Evolutionary conservation across 1,140 invertebrate species (phyloP), one percentile per base, ranked within the genome.

Genomic region (Hypsibius dujardini): DNA sequence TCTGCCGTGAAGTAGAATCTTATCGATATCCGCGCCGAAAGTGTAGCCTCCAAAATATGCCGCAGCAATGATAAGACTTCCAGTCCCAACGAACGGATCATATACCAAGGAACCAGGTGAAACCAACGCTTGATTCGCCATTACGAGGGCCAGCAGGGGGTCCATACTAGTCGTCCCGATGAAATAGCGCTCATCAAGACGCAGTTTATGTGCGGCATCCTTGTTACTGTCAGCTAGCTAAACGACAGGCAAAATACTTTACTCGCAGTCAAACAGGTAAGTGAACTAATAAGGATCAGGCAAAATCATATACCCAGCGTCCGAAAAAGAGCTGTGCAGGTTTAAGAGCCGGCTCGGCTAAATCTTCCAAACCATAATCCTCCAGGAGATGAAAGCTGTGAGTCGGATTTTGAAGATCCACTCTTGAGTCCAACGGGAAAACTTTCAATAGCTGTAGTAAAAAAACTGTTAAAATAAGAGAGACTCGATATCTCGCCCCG

Each of bases 131-230:
- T 95, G 87, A 82, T 97, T 98, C 0, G 90, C 88, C 92, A 96
- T 95, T 46, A 97, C 80, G 40, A 97, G 79, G 1, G 92, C 88
- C 1, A 97, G 81, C 74, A 90, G 88, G 0, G 93, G 87, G 80
- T 97, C 93, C 94, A 98, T 97, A 76, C 88, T 92, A 0, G 94
- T 98, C 77, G 95, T 97, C 2, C 92, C 92, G 77, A 97, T 95
- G 78, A 95, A 97, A 81, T 90, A 90, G 42, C 93, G 83, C 46
- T 85, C 87, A 80, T 94, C 94, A 46, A 95, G 77, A 1, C 90
- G 91, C 69, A 91, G 84, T 72, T 86, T 83, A 73, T 85, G 81
- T 47, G 94, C 88, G 45, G 88, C 79, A 73, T 88, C 84, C 72
- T 92, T 82, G 78, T 91, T 86, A 1, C 92, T 90, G 80, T 88